These are phyloP conservation scores for Salminus brasiliensis DNA, from an alignment of 2,113 vertebrate genomes.

Conservation along the genomic window DNA sequence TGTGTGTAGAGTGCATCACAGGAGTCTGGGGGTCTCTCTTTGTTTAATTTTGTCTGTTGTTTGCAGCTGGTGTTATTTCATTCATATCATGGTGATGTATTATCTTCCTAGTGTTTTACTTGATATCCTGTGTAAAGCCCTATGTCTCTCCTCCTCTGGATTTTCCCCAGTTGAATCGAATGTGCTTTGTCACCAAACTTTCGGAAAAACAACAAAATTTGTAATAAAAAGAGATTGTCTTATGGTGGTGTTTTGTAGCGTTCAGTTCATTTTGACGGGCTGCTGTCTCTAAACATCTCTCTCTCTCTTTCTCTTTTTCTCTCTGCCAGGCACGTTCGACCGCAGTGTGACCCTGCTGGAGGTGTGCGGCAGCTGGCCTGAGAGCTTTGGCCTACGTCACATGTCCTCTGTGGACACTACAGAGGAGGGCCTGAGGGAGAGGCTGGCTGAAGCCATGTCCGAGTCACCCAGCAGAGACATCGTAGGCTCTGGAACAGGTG, in stretches of 20 bases:
- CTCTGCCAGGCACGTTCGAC: constrained; percentile 85
- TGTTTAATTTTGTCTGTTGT: no score
- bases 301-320: constrained; percentile 35
- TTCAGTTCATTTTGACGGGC: constrained; percentile 28
- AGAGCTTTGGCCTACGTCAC: constrained; percentile 92
- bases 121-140: no score
- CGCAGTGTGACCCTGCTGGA: constrained; percentile 94
- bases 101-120: no score
- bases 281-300: constrained; percentile 7
- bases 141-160: no score
- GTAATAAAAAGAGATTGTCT: no score
- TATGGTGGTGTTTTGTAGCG: no score
- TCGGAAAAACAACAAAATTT: no score
- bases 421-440: constrained; percentile 92
- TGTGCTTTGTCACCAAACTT: no score
- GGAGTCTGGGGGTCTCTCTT: not conserved
- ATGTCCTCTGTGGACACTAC: constrained; percentile 87
- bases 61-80: no score
- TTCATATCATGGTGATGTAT: not conserved
- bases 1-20: constrained; percentile 36
- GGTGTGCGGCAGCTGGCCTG: constrained; percentile 97
- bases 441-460: constrained; percentile 95
- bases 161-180: no score
- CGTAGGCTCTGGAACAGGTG: constrained; percentile 95
- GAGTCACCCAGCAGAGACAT: constrained; percentile 93